Evolutionary conservation across 1,140 invertebrate species (phyloP), one percentile per base, ranked within the genome.

Genomic region (Periplaneta americana): DNA sequence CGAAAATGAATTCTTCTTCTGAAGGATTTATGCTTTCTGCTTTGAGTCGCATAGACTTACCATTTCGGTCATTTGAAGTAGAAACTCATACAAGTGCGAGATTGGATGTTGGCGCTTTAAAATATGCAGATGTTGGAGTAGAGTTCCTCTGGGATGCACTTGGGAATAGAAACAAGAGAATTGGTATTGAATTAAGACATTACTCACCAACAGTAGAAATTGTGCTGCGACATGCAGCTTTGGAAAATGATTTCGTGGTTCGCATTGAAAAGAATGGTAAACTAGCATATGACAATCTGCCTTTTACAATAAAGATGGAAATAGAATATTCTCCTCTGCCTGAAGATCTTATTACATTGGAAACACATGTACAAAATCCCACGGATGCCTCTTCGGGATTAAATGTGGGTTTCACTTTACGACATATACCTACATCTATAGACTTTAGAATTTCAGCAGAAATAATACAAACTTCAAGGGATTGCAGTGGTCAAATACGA

Each of bases 81-180:
- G 36, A 22, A 15, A 39, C 22, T 34, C 28, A 33, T 36, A 39
- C 35, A 31, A 78, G 34, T 66, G 48, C n/a, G 9, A 66, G 48
- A n/a, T 66, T 66, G 1, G 22, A n/a, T 2, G 2, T 11, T 75
- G 78, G 36, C 34, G 15, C 31, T 31, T 39, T 31, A 13, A 79
- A 34, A 31, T 15, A 32, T 32, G 34, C 22, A 33, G 28, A 37
- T 34, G 18, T 79, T 31, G 28, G 48, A 80, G 34, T 35, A 18
- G 34, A 80, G n/a, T 75, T 78, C 33, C 28, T 81, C 22, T 82
- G 82, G 82, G 82, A 82, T 75, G 82, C 82, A 17, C 74, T 76
- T 33, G 34, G 32, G 17, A 57, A 82, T 18, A 18, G 78, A 18
- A 74, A 32, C 22, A 82, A 82, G 39, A 35, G 28, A 31, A 34